Percentiles rank a stretch among this genome's conserved stretches.
Conservation (phyloP, 1,140 invertebrate genomes). For the Antheraea mylitta region DNA sequence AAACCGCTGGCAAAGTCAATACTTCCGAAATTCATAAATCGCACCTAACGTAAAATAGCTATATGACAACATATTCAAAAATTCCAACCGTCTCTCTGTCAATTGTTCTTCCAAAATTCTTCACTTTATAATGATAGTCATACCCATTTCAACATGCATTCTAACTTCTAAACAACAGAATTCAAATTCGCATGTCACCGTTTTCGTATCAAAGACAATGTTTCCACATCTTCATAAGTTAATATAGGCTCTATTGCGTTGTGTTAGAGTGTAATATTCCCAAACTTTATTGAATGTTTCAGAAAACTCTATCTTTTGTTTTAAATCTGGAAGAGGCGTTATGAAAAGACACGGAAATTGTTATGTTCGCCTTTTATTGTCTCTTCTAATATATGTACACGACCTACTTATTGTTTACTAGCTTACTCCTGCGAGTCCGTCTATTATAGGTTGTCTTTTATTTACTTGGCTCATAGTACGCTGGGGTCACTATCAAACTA, state of each 20-base stretch:
- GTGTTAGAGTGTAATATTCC: background rate
- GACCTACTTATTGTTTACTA: background rate
- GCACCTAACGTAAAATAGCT: background rate
- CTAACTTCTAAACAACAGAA: background rate
- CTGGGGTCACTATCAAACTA: no score
- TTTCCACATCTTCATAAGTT: background rate
- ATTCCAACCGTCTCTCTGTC: background rate
- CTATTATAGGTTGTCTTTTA: no score
- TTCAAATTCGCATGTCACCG: background rate
- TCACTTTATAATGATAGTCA: background rate
- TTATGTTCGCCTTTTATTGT: conserved; percentile 2
- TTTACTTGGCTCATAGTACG: no score
- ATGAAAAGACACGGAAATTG: background rate
- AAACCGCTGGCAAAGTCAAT: no score
- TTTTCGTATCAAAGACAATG: background rate
- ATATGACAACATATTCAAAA: background rate
- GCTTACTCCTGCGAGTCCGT: no score
- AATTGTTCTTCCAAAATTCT: background rate
- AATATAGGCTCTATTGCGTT: background rate
- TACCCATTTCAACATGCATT: background rate
- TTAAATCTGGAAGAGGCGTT: background rate
- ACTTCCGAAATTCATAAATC: background rate
- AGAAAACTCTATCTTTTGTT: background rate
- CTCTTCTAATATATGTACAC: background rate
- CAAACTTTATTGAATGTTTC: background rate